Evolutionary conservation across 1,140 invertebrate genomes (phyloP), one percentile per base, ranked within the genome.

Genomic region (Proctacanthus coquilletti): DNA sequence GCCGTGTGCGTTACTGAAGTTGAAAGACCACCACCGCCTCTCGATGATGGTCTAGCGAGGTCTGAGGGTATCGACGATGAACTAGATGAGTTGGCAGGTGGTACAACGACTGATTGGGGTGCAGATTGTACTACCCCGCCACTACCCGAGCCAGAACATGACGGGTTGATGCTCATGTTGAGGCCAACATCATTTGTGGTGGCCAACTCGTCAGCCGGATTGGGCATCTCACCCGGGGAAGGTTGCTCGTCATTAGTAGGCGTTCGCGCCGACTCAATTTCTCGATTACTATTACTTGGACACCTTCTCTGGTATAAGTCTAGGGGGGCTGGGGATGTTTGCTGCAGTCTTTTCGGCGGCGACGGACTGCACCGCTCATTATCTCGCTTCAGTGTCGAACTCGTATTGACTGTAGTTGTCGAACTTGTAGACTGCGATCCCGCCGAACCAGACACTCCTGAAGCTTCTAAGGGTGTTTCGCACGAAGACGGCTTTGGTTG

Each of bases 231-330:
- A 43, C 32, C 42, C 13, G 36, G 36, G 25, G 36, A 13, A 13
- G n/a, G n/a, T n/a, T n/a, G n/a, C n/a, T n/a, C n/a, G n/a, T 30
- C 3, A 15, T 30, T 30, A 13, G 4, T 30, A 13, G 17, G n/a
- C 29, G 29, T 30, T n/a, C n/a, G n/a, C n/a, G n/a, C n/a, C n/a
- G n/a, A n/a, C n/a, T n/a, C n/a, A n/a, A n/a, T n/a, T n/a, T n/a
- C n/a, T n/a, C n/a, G n/a, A n/a, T 13, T 36, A 47, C 49, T 13
- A 39, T 32, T 15, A 34, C 27, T 34, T 38, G 5, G 13, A 20
- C 34, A 35, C 36, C 49, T 52, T 45, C 55, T 46, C 46, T 58
- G 55, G 46, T 58, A 58, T 50, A 58, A 50, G 54, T 58, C 55
- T 46, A 58, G 37, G 35, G 55, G 52, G 45, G 50, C 48, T 30